phyloP scores from a whole-genome alignment of 2,888 invertebrate genomes.

The Drosophila siamana region DNA sequence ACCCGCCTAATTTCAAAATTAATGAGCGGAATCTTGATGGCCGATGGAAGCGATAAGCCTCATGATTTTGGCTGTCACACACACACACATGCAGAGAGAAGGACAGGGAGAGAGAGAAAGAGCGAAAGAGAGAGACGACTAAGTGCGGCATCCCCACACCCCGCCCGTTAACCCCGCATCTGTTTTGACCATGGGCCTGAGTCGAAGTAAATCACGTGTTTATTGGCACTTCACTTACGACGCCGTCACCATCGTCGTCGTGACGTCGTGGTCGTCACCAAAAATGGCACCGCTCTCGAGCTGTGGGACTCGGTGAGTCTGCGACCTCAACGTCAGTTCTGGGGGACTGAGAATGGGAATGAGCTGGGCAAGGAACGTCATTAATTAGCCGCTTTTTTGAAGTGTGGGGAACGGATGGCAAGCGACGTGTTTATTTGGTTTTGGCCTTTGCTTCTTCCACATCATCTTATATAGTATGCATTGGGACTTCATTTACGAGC shows the following conservation, averaged over 20 bases:
- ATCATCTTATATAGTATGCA: slow-evolving; percentile 28
- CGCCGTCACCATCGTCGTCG: slow-evolving; percentile 65
- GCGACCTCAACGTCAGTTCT: slow-evolving; percentile 32
- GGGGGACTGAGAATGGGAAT: slow-evolving; percentile 28
- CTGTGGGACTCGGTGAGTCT: slow-evolving; percentile 35
- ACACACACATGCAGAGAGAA: slow-evolving; percentile 41
- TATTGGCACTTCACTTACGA: slow-evolving; percentile 83
- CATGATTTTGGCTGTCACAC: slow-evolving; percentile 76
- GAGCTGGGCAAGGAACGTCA: slow-evolving; percentile 69
- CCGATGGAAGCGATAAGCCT: slow-evolving; percentile 83
- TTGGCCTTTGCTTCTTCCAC: slow-evolving; percentile 36
- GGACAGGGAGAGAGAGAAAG: slow-evolving; percentile 34
- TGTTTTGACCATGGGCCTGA: slow-evolving; percentile 40
- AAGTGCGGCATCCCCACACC: slow-evolving; percentile 44
- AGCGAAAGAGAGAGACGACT: slow-evolving; percentile 28
- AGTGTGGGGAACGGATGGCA: slow-evolving; percentile 77
- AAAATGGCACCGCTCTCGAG: slow-evolving; percentile 72
- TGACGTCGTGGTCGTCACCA: slow-evolving; percentile 36
- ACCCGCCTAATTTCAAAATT: slow-evolving; percentile 85
- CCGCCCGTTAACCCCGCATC: slow-evolving; percentile 43
- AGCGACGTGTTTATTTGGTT: slow-evolving; percentile 76
- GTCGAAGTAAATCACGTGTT: slow-evolving; percentile 84
- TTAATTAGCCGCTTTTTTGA: slow-evolving; percentile 75
- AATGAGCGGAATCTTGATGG: slow-evolving; percentile 84
- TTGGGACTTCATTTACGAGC: slow-evolving; percentile 66